phyloP scores from a whole-genome alignment of 2,113 vertebrate genomes.

The Engystomops pustulosus region DNA sequence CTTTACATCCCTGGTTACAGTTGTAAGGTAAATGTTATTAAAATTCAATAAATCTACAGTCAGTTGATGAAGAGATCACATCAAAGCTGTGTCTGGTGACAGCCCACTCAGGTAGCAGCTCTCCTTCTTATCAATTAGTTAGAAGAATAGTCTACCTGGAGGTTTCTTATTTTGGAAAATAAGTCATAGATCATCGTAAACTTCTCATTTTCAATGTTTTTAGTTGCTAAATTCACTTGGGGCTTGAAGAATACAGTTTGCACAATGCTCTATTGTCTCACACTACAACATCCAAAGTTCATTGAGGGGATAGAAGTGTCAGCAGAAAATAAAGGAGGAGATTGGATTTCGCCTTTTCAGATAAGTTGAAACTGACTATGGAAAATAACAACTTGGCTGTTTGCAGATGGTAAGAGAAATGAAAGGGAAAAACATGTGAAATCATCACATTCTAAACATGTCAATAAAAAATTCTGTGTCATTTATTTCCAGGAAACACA shows the following conservation, averaged over 20 bases:
- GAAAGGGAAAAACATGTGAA: neutral
- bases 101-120: neutral
- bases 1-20: too few relatives aligned
- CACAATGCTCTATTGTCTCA: conserved; percentile 17
- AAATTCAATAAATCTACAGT: too few relatives aligned
- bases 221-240: conserved; percentile 14
- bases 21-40: too few relatives aligned
- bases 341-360: conserved; percentile 36
- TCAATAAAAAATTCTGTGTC: too few relatives aligned
- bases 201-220: neutral
- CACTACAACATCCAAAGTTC: conserved; percentile 48
- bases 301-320: conserved; percentile 39
- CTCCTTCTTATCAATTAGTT: neutral
- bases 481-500: too few relatives aligned
- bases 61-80: too few relatives aligned
- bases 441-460: neutral
- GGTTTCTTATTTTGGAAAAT: conserved; percentile 20
- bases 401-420: neutral
- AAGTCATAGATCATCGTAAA: conserved; percentile 3
- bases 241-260: neutral
- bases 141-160: neutral
- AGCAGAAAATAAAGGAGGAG: conserved; percentile 21
- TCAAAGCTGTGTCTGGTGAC: too few relatives aligned
- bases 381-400: conserved; percentile 36
- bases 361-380: conserved; percentile 33